Percentiles rank a stretch among this genome's conserved stretches.
These are phyloP conservation scores for Ariolimax columbianus DNA, from an alignment of 2,888 invertebrate genomes.

Conservation along the genomic window DNA sequence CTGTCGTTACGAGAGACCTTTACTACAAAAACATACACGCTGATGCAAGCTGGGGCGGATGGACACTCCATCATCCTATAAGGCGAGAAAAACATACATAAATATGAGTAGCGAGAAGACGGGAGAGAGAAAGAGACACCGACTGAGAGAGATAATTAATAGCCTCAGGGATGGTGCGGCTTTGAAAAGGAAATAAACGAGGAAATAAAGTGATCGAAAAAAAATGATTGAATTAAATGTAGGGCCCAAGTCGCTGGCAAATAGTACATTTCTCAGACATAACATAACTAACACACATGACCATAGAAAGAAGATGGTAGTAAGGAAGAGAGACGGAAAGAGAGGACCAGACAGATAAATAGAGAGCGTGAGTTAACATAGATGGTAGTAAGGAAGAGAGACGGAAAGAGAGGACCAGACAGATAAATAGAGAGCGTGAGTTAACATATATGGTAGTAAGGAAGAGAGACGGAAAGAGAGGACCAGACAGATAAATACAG, in stretches of 20 bases:
- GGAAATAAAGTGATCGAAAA: not conserved
- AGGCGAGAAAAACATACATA: not conserved
- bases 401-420: constrained; percentile 21
- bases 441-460: not conserved
- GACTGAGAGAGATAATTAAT: not conserved
- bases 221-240: not conserved
- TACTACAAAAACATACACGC: no score
- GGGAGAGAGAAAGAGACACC: no score
- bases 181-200: not conserved
- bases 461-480: constrained; percentile 3
- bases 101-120: not conserved
- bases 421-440: not conserved
- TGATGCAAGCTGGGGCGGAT: no score
- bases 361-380: no score
- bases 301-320: not conserved
- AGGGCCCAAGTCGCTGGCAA: not conserved
- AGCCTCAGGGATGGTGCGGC: not conserved
- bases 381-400: not conserved
- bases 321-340: no score
- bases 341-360: no score
- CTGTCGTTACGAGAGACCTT: no score
- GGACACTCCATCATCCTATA: no score
- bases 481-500: not conserved
- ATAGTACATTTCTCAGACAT: not conserved
- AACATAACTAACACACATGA: not conserved